A percentile compares a stretch with the other conserved stretches of the same genome.
These are phyloP conservation scores for Chaetoderma sp. DNA, from an alignment of 2,888 invertebrate species.

Conservation along the genomic window DNA sequence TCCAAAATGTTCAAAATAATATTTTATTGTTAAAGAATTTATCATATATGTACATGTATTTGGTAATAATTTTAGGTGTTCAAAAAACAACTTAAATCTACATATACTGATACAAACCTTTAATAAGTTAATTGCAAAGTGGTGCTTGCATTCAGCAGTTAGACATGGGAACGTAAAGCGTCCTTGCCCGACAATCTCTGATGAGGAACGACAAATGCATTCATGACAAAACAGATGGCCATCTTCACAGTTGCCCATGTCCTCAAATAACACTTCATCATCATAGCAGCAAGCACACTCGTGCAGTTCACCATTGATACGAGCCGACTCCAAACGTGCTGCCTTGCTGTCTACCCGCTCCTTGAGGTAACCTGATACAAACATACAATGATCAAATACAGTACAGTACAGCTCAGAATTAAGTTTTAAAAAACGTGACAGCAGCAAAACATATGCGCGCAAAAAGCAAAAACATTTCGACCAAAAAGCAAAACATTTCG, in stretches of 20 bases:
- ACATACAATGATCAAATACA: neutral
- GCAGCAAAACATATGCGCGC: too few species aligned
- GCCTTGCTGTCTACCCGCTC: conserved; percentile 15
- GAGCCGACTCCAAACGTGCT: conserved; percentile 57
- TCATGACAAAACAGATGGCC: conserved; percentile 64
- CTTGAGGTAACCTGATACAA: conserved; percentile 21
- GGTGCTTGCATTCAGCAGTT: conserved; percentile 51
- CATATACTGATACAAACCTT: too few species aligned
- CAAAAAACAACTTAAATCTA: too few species aligned
- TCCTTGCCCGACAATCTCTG: conserved; percentile 55
- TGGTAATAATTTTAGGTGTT: too few species aligned
- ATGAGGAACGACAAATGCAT: conserved; percentile 56
- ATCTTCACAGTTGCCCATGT: conserved; percentile 60
- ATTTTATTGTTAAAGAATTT: too few species aligned
- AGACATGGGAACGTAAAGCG: conserved; percentile 71
- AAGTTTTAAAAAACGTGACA: too few species aligned
- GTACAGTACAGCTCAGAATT: too few species aligned
- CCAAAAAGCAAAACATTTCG: conserved; percentile 27
- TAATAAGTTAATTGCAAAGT: conserved; percentile 58
- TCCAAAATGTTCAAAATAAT: too few species aligned
- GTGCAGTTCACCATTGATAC: conserved; percentile 66
- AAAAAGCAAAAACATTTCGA: neutral
- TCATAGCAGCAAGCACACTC: conserved; percentile 75
- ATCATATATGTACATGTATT: too few species aligned
- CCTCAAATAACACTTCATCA: conserved; percentile 71